Base-by-base conservation (phyloP, 2,888 invertebrate species). In the Heliconius charithonia region DNA sequence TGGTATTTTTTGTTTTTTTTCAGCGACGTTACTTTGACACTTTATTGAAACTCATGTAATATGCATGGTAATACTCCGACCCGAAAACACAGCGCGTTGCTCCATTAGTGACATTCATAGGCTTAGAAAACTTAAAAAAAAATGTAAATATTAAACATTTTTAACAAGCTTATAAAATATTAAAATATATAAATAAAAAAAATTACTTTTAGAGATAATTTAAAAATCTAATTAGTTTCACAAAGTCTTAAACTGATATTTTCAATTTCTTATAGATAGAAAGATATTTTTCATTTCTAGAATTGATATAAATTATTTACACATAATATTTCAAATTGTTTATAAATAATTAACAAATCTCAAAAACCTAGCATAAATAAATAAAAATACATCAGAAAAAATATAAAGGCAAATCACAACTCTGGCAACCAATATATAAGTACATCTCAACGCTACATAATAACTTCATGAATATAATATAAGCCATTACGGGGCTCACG, bases 41-140 rank as follows among this genome's bases (percentile, higher is more conserved):
- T 89, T 89, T 92, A 92, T 92, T 90, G 89, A 86, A 83, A 83
- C 90, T 92, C 92, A 92, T 92, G 92, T 90, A 92, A 92, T 92
- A 92, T 92, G 91, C 92, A 92, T 92, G 91, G 87, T 90, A 88
- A 91, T 90, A 89, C 89, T 86, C 87, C 86, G 86, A 85, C 85
- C 81, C 77, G 84, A 87, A 89, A 88, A 89, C 85, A 87, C 83
- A 84, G 82, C 77, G 80, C 81, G 80, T 81, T 84, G 82, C 32
- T 32, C 59, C 59, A 72, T 72, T 32, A 72, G 72, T 72, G 32
- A 32, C 32, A 59, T 56, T 29, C n/a, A 59, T n/a, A 69, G 32
- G 56, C 32, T 56, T 59, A 32, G 59, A 72, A 56, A 71, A 72
- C 12, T 72, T n/a, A n/a, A 59, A 32, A 3, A 32, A 72, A 32